These are phyloP conservation scores for Phalloptychus januarius DNA, from an alignment of 2,797 vertebrate species.

Conservation along the genomic window DNA sequence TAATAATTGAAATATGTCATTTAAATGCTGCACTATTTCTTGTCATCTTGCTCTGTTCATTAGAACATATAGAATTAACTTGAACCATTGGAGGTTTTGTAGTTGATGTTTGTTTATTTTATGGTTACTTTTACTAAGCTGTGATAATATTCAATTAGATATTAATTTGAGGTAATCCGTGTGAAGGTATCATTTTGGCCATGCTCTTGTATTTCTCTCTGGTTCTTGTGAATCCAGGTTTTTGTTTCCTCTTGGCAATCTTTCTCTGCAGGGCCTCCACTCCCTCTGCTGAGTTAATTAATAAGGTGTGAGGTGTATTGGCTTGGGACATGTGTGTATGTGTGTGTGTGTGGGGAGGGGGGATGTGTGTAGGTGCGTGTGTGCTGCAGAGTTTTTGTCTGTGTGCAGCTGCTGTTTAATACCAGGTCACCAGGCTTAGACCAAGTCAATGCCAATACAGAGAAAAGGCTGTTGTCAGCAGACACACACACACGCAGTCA, in stretches of 20 bases:
- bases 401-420: constrained; percentile 25
- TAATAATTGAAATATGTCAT: not conserved
- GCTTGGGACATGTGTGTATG: constrained; percentile 1
- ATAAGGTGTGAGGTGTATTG: constrained; percentile 52
- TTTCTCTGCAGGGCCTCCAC: constrained; percentile 37
- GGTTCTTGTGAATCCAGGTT: constrained; percentile 2
- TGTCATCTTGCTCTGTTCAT: not conserved
- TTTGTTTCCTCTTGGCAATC: constrained; percentile 39
- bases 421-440: constrained; percentile 52
- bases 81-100: not conserved
- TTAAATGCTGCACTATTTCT: not conserved
- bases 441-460: constrained; percentile 43
- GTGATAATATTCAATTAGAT: not conserved
- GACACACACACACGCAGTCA: constrained; percentile 34
- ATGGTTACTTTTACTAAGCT: not conserved
- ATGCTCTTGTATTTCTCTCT: not conserved
- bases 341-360: constrained; percentile 13
- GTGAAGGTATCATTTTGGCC: no score
- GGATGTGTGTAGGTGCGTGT: not conserved
- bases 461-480: constrained; percentile 42
- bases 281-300: constrained; percentile 71
- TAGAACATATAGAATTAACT: not conserved
- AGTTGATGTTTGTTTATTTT: not conserved
- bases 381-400: constrained; percentile 19
- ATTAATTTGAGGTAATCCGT: not conserved